Conservation (phyloP, 2,888 invertebrate species). For the Stomorhina lunata region DNA sequence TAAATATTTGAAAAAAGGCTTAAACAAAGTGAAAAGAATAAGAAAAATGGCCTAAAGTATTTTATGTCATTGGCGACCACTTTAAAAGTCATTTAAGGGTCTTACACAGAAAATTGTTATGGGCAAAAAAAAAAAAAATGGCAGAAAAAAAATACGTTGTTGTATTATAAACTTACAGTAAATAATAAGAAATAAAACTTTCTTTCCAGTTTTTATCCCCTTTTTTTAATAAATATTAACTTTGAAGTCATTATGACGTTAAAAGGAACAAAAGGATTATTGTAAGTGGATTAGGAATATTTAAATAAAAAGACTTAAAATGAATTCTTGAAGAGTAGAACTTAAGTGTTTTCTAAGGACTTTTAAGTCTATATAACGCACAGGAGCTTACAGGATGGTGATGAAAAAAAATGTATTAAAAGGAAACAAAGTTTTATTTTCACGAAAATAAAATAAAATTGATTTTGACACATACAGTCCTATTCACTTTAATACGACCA, state of each 20-base stretch:
- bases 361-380: no score
- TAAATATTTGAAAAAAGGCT: not conserved
- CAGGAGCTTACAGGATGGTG: no score
- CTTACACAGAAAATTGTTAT: conserved; percentile 3
- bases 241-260: not conserved
- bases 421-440: no score
- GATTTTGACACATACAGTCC: no score
- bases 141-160: not conserved
- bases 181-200: conserved; percentile 4
- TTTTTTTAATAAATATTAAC: not conserved
- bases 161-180: no score
- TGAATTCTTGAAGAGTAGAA: not conserved
- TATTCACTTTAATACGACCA: no score
- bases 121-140: not conserved
- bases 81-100: conserved; percentile 43
- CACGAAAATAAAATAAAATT: no score
- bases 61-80: conserved; percentile 48
- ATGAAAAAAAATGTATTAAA: no score
- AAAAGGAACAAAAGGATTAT: not conserved
- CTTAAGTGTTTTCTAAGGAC: no score
- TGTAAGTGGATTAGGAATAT: not conserved
- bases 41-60: conserved; percentile 20
- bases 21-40: conserved; percentile 10
- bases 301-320: not conserved
- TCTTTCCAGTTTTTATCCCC: not conserved